These are phyloP conservation scores for Psittacula cyanocephala DNA, from an alignment of 2,113 vertebrate species.

Conservation along the genomic window DNA sequence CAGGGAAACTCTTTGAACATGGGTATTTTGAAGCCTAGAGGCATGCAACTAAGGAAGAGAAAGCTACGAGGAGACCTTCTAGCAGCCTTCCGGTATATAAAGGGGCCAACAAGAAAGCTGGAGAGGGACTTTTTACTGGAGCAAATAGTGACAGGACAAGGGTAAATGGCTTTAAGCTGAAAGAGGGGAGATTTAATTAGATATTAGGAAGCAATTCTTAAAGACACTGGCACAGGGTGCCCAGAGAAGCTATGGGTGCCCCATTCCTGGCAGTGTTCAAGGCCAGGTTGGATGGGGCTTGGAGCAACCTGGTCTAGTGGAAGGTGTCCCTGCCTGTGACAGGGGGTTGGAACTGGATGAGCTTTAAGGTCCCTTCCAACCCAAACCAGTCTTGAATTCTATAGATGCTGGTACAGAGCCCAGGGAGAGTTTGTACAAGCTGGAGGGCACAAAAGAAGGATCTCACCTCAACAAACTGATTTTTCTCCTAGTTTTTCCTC, in stretches of 20 bases:
- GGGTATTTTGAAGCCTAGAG: background rate
- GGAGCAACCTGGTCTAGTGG: too few relatives aligned
- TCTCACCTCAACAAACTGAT: background rate
- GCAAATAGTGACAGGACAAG: background rate
- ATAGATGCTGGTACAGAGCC: fast-evolving
- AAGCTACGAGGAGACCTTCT: background rate
- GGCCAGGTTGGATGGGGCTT: too few relatives aligned
- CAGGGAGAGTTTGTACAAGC: background rate
- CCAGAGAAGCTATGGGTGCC: too few relatives aligned
- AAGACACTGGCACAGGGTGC: background rate
- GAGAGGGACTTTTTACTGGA: background rate
- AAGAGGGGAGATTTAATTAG: background rate
- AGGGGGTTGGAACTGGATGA: too few relatives aligned
- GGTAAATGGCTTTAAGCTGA: background rate
- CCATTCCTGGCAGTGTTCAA: too few relatives aligned
- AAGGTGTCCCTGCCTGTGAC: too few relatives aligned
- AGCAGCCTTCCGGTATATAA: background rate
- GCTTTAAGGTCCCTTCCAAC: background rate
- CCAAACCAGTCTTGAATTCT: background rate
- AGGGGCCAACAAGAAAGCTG: background rate
- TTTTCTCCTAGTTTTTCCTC: background rate
- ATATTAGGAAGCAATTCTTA: background rate
- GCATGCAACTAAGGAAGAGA: background rate
- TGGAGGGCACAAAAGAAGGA: background rate
- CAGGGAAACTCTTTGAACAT: background rate